A percentile compares a stretch with the other conserved stretches of the same genome.
These are phyloP conservation scores for Orchesella flavescens DNA, from an alignment of 2,888 invertebrate genomes.

Conservation along the genomic window DNA sequence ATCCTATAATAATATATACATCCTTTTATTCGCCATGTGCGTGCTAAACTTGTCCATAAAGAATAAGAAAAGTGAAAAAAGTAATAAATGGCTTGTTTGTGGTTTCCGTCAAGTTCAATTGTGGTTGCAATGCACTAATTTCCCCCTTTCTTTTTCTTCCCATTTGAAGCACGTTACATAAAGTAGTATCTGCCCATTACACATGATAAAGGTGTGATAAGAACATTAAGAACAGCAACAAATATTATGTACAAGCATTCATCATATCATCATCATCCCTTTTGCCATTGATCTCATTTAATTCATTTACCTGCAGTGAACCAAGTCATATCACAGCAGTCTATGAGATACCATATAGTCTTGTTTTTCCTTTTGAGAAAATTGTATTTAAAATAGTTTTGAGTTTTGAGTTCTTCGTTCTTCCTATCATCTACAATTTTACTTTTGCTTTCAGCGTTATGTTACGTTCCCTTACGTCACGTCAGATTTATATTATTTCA, in stretches of 20 bases:
- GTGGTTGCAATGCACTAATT: neutral
- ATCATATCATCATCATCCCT: neutral
- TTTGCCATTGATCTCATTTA: neutral
- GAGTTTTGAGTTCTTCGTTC: neutral
- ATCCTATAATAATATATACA: no score
- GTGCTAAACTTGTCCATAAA: no score
- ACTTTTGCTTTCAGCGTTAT: neutral
- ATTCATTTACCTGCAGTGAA: neutral
- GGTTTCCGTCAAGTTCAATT: neutral
- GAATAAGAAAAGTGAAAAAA: neutral
- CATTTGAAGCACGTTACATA: no score
- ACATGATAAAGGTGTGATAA: neutral
- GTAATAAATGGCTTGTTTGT: neutral
- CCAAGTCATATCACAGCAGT: neutral
- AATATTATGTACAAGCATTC: neutral
- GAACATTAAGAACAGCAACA: neutral
- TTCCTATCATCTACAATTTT: neutral
- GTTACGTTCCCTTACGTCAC: neutral
- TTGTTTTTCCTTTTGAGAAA: neutral
- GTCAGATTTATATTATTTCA: neutral
- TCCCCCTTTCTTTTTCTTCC: neutral
- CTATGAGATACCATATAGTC: neutral
- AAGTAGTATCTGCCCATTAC: no score
- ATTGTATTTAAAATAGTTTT: neutral
- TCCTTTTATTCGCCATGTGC: no score